A percentile compares a stretch with the other conserved stretches of the same genome.
Conservation (phyloP, 2,888 invertebrate genomes). For the Drosophila macrothrix region DNA sequence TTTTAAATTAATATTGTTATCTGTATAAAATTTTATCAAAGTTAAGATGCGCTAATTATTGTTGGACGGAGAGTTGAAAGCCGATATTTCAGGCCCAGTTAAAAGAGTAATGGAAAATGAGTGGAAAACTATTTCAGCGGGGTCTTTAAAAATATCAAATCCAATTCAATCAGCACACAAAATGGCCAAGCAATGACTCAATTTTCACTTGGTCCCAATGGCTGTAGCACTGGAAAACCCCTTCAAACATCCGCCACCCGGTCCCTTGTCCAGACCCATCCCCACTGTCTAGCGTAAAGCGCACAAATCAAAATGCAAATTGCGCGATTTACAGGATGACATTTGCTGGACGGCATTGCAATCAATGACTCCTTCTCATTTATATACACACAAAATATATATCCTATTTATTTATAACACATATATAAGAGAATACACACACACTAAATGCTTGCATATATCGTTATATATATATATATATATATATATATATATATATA, state of each 20-base stretch:
- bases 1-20: neutral
- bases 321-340: constrained; percentile 67
- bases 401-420: constrained; percentile 8
- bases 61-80: neutral
- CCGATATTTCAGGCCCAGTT: constrained; percentile 2
- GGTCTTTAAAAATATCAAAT: constrained; percentile 40
- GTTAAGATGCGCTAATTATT: constrained; percentile 18
- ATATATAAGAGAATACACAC: constrained; percentile 5
- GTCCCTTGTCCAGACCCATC: neutral
- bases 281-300: constrained; percentile 58
- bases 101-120: neutral
- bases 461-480: neutral
- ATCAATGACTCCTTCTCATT: constrained; percentile 20
- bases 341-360: constrained; percentile 35
- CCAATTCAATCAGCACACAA: constrained; percentile 61
- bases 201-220: constrained; percentile 37
- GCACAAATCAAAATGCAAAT: constrained; percentile 78
- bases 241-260: neutral
- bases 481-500: too few species aligned
- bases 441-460: neutral
- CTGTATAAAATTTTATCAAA: neutral
- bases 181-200: constrained; percentile 53
- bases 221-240: constrained; percentile 1
- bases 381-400: constrained; percentile 15
- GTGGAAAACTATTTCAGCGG: neutral